phyloP scores from a whole-genome alignment of 2,888 invertebrate species.

The Entomobrya proxima region DNA sequence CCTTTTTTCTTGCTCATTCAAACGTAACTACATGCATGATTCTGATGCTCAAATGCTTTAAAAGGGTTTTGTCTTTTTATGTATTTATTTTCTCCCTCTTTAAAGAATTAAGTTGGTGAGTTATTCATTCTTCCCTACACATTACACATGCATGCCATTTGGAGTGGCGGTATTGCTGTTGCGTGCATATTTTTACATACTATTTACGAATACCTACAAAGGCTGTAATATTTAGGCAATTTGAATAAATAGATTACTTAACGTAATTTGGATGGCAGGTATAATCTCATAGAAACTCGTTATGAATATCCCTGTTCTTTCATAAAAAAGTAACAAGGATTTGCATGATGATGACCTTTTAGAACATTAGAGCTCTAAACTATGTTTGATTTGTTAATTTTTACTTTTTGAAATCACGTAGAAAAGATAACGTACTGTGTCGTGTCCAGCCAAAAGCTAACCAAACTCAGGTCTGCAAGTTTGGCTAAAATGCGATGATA shows the following conservation, averaged over 20 bases:
- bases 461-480: not conserved
- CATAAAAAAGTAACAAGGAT: not conserved
- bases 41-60: not conserved
- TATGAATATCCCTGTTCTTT: not conserved
- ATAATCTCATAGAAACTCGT: conserved; percentile 14
- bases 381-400: conserved; percentile 41
- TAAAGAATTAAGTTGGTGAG: conserved; percentile 7
- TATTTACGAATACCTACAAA: not conserved
- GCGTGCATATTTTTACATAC: not conserved
- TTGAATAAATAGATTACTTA: conserved; percentile 26
- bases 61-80: not conserved
- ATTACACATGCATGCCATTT: no score
- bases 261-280: not conserved
- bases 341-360: conserved; percentile 35
- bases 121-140: not conserved
- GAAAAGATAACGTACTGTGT: not conserved
- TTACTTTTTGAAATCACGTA: conserved; percentile 9
- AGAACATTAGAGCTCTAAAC: not conserved
- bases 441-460: not conserved
- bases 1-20: conserved; percentile 21
- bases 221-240: not conserved
- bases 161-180: not conserved
- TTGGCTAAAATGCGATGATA: conserved; percentile 50
- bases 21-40: not conserved
- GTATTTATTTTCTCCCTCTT: not conserved